Percentiles rank a stretch among this genome's conserved stretches.
phyloP scores from a whole-genome alignment of 2,888 invertebrate species.

The Cerceris ruficornis region DNA sequence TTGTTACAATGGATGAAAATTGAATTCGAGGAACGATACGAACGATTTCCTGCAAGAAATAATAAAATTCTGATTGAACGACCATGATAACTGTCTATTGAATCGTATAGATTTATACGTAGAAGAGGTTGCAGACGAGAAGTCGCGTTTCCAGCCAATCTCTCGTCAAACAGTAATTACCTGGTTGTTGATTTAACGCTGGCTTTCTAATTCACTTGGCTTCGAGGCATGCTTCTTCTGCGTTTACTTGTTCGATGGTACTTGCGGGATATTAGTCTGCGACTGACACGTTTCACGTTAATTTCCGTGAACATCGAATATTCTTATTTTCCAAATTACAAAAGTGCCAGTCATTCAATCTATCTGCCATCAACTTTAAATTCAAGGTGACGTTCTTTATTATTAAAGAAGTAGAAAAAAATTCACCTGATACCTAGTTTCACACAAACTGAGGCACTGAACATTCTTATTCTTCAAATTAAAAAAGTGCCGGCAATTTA shows the following conservation, averaged over 20 bases:
- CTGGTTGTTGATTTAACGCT: slow-evolving; percentile 25
- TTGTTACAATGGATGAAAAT: slow-evolving; percentile 19
- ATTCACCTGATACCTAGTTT: no score
- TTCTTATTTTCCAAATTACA: background rate
- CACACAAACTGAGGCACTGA: background rate
- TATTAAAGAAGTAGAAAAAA: no score
- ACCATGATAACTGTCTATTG: no score
- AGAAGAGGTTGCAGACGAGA: background rate
- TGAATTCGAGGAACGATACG: slow-evolving; percentile 2
- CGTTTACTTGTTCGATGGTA: slow-evolving; percentile 25
- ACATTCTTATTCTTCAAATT: background rate
- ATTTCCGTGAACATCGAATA: background rate
- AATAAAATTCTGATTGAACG: no score
- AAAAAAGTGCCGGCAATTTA: no score
- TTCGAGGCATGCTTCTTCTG: slow-evolving; percentile 37
- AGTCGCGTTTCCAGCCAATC: background rate
- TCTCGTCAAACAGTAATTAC: slow-evolving; percentile 50
- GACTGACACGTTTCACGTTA: background rate
- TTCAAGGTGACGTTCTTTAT: no score
- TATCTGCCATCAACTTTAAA: no score
- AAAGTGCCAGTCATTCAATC: no score
- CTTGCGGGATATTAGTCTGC: slow-evolving; percentile 27
- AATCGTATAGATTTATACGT: background rate
- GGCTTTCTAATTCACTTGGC: slow-evolving; percentile 29
- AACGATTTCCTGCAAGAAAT: background rate